A percentile compares a stretch with the other conserved stretches of the same genome.
These are phyloP conservation scores for Caenorhabditis zanzibari DNA, from an alignment of 2,888 invertebrate genomes.

Conservation along the genomic window DNA sequence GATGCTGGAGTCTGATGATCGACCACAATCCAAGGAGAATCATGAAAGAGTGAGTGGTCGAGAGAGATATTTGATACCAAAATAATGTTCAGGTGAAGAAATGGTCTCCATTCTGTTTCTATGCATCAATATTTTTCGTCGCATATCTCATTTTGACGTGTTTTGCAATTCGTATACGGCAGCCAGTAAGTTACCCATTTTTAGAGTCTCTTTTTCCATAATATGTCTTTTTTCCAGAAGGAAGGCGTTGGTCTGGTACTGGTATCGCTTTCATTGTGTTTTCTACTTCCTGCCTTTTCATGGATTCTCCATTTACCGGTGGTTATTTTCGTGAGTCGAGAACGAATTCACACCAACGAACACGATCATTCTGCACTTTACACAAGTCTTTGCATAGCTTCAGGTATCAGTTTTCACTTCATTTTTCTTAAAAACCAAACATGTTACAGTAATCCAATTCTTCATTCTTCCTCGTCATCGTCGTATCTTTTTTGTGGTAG, in stretches of 20 bases:
- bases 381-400: conserved; percentile 65
- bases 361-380: conserved; percentile 71
- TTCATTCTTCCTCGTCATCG: conserved; percentile 82
- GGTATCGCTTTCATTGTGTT: conserved; percentile 77
- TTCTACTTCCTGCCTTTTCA: conserved; percentile 79
- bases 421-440: neutral
- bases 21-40: conserved; percentile 59
- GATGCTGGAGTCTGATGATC: conserved; percentile 48
- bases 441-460: conserved; percentile 76
- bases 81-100: conserved; percentile 56
- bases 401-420: conserved; percentile 47
- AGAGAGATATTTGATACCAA: neutral
- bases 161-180: conserved; percentile 69
- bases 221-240: conserved; percentile 49
- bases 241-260: conserved; percentile 74
- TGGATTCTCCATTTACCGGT: conserved; percentile 82
- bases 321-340: conserved; percentile 75
- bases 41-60: conserved; percentile 48
- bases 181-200: conserved; percentile 59
- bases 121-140: conserved; percentile 68
- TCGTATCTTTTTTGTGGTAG: conserved; percentile 79
- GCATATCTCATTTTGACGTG: conserved; percentile 69
- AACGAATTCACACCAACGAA: conserved; percentile 69
- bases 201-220: neutral
- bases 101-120: conserved; percentile 69